Evolutionary conservation across 2,113 vertebrate species (phyloP).

Genomic region (Ochotona curzoniae): DNA sequence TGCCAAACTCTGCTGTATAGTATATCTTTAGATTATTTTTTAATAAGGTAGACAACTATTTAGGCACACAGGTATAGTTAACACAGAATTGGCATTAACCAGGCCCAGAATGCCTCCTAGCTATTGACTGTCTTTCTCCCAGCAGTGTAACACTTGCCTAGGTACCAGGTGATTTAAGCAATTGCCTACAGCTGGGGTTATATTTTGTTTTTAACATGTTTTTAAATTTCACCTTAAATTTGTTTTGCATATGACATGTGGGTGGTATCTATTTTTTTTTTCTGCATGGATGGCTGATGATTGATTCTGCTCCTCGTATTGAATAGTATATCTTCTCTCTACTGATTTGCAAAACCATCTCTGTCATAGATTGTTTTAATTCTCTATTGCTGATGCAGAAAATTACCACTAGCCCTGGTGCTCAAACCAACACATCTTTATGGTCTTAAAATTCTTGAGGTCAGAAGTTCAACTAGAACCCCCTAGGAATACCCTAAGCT

Average conservation of each 20-base stretch:
- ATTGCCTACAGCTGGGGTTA: not conserved
- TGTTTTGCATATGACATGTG: not conserved
- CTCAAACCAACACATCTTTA: conserved; percentile 8
- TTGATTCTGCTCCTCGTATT: not conserved
- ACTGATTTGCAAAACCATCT: not conserved
- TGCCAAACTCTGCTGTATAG: too few species aligned
- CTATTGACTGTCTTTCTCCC: too few species aligned
- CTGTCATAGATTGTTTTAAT: not conserved
- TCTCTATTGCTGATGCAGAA: not conserved
- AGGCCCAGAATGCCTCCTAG: too few species aligned
- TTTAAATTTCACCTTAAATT: not conserved
- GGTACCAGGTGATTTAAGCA: too few species aligned
- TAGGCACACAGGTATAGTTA: too few species aligned
- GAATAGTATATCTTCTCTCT: not conserved
- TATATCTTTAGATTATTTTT: too few species aligned
- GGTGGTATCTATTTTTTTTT: not conserved
- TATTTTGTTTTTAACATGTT: conserved; percentile 21
- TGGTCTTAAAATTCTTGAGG: not conserved
- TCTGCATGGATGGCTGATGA: not conserved
- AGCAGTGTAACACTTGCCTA: too few species aligned
- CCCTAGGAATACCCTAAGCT: not conserved
- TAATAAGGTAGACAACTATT: too few species aligned
- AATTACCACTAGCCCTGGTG: not conserved
- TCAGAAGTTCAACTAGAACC: not conserved
- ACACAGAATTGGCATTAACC: too few species aligned